Percentiles rank a stretch among this genome's conserved stretches.
These are phyloP conservation scores for Geococcyx californianus DNA, from an alignment of 2,113 vertebrate species.

Conservation along the genomic window DNA sequence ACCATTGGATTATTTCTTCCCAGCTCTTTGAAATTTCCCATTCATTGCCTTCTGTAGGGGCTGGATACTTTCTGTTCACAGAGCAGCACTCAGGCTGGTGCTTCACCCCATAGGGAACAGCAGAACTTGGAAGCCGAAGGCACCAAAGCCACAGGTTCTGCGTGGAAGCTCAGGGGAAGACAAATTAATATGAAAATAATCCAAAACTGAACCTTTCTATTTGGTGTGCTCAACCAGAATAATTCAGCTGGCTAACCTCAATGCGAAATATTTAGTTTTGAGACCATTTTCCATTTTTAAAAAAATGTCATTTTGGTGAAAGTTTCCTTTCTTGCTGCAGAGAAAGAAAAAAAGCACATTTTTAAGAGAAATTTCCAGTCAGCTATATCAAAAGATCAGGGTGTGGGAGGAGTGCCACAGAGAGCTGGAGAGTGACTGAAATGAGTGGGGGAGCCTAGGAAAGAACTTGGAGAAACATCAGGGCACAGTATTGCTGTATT, in stretches of 20 bases:
- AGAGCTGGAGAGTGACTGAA: neutral
- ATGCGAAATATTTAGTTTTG: neutral
- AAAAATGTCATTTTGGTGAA: neutral
- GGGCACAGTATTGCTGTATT: neutral
- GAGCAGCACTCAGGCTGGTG: neutral
- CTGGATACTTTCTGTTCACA: neutral
- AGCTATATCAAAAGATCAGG: slow-evolving; percentile 24
- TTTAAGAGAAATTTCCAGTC: slow-evolving; percentile 28
- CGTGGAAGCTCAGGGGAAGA: neutral
- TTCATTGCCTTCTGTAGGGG: neutral
- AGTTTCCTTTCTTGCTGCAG: neutral
- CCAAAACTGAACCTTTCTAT: neutral
- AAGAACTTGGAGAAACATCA: slow-evolving; percentile 8
- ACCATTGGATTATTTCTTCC: neutral
- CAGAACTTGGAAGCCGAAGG: neutral
- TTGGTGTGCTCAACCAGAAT: neutral
- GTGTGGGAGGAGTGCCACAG: slow-evolving; percentile 42
- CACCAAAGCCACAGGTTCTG: neutral
- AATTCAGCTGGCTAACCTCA: neutral
- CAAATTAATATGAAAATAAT: neutral
- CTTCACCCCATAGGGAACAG: neutral
- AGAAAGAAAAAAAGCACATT: neutral
- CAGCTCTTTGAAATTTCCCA: neutral
- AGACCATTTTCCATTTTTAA: neutral
- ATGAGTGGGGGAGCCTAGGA: slow-evolving; percentile 20